Evolutionary conservation across 2,888 invertebrate genomes (phyloP), one percentile per base, ranked within the genome.

Genomic region (Trachelus tabidus): DNA sequence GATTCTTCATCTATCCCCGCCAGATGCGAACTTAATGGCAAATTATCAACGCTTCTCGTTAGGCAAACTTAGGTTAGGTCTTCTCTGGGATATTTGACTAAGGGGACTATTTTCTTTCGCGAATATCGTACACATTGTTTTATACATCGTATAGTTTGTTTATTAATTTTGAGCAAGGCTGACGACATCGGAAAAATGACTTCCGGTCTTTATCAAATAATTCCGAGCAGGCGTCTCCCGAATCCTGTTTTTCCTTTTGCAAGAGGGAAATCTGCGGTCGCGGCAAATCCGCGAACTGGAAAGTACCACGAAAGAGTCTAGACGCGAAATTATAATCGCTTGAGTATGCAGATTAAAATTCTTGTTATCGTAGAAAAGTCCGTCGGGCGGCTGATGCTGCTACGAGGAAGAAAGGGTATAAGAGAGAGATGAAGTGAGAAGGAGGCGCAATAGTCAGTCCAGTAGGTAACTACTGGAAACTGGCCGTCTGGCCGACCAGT

Each of bases 391-490:
- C 12, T 40, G 40, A 40, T 40, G 40, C 15, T 40, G 40, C 15
- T 6, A 15, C 40, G 40, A 40, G 15, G 40, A 15, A 15, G 40
- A 40, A 6, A 12, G 40, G 40, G 40, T 6, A 0, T 2, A 2
- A 1, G 12, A 1, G 40, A 40, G 40, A 15, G 40, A 40, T 2
- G 15, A 15, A 15, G 78, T 4, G 35, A 77, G 31, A n/a, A 68
- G 69, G 69, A 71, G 69, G 71, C 69, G 35, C 69, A 79, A 15
- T 40, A 40, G 37, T 15, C 15, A 15, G 40, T 40, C 40, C 4
- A 15, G 40, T 40, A 40, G 40, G 15, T 15, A 40, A 40, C 40
- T 40, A 40, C 40, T 40, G 78, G 79, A 83, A 81, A 81, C 79
- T 76, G 56, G 33, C 34, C 75, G 75, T 75, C 75, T 78, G 75